These are phyloP conservation scores for Poeciliopsis infans DNA, from an alignment of 2,797 vertebrate species.

Conservation along the genomic window DNA sequence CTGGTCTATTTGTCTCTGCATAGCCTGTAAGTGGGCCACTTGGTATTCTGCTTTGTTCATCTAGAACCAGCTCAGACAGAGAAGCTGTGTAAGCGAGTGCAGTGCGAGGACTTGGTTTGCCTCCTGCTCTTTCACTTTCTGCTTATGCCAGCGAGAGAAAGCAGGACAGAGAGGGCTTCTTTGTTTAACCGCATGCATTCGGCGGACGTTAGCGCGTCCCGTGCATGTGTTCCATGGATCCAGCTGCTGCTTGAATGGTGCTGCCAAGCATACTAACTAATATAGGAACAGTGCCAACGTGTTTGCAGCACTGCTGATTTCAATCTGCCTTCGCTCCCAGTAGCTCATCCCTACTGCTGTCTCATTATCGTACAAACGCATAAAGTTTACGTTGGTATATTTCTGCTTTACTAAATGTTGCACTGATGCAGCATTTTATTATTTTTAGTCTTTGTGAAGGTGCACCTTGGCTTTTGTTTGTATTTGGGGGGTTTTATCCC, in stretches of 20 bases:
- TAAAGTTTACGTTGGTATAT: not conserved
- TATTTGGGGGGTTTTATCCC: not conserved
- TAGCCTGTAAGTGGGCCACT: conserved; percentile 77
- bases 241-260: conserved; percentile 53
- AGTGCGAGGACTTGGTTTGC: conserved; percentile 58
- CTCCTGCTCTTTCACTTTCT: conserved; percentile 27
- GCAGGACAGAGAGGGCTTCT: conserved; percentile 30
- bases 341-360: conserved; percentile 19
- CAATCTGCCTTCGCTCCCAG: conserved; percentile 26
- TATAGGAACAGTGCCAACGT: conserved; percentile 21
- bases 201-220: conserved; percentile 40
- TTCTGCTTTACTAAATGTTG: not conserved
- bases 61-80: conserved; percentile 71
- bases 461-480: not conserved
- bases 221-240: conserved; percentile 56
- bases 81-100: conserved; percentile 65
- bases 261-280: conserved; percentile 73
- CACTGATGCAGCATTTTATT: not conserved
- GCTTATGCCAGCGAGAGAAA: conserved; percentile 39
- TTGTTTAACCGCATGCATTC: conserved; percentile 42
- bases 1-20: conserved; percentile 78
- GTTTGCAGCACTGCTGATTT: conserved; percentile 59
- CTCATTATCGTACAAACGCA: not conserved
- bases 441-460: not conserved
- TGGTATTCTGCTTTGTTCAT: conserved; percentile 79